These are phyloP conservation scores for Lasiurus cinereus DNA, from an alignment of 2,113 vertebrate species.

Conservation along the genomic window DNA sequence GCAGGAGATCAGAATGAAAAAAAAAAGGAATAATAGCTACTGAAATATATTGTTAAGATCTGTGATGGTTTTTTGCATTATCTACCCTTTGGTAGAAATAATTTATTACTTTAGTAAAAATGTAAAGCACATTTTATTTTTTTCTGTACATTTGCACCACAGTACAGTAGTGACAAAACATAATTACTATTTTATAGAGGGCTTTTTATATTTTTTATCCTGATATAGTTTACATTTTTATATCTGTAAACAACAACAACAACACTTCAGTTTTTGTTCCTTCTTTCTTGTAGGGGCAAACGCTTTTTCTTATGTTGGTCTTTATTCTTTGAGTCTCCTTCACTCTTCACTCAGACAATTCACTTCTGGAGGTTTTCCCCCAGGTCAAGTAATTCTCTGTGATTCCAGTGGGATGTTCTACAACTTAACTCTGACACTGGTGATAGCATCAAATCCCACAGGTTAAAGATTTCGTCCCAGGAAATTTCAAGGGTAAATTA, in stretches of 20 bases:
- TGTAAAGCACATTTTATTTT: neutral
- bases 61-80: neutral
- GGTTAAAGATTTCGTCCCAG: neutral
- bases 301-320: neutral
- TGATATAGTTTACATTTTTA: neutral
- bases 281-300: neutral
- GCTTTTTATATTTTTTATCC: neutral
- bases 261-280: neutral
- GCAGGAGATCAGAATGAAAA: neutral
- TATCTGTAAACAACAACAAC: neutral
- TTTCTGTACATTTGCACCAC: neutral
- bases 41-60: neutral
- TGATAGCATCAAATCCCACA: neutral
- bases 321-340: neutral
- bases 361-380: neutral
- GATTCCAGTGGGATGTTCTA: neutral
- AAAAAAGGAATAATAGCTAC: neutral
- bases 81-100: neutral
- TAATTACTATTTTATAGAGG: neutral
- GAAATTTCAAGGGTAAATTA: neutral
- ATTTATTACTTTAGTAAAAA: slow-evolving; percentile 11
- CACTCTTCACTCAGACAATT: neutral
- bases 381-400: neutral
- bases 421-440: neutral
- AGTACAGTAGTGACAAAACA: neutral